Conservation (phyloP, 1,140 invertebrate species). For the Stegodyphus dumicola region DNA sequence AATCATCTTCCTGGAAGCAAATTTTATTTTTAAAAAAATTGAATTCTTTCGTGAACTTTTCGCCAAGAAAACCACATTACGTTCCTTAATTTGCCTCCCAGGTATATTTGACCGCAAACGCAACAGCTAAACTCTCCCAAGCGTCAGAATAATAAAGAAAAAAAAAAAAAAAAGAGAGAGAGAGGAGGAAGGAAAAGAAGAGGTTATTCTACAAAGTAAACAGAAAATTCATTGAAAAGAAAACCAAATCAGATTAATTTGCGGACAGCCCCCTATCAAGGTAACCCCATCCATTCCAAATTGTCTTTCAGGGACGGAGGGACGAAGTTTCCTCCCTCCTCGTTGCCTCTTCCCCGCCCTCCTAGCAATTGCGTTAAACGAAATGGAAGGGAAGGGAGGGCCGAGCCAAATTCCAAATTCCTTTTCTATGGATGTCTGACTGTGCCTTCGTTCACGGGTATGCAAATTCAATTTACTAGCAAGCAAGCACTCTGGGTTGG, state of each 20-base stretch:
- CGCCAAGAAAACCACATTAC: neutral
- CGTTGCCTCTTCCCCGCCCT: neutral
- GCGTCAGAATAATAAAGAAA: neutral
- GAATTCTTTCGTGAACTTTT: neutral
- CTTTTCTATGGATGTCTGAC: constrained; percentile 47
- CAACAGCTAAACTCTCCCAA: neutral
- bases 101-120: neutral
- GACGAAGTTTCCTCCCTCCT: neutral
- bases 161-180: no score
- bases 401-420: constrained; percentile 56
- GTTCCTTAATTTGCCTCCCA: constrained; percentile 15
- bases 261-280: constrained; percentile 38
- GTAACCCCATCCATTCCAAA: constrained; percentile 41
- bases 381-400: constrained; percentile 50
- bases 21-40: no score
- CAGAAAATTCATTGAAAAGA: constrained; percentile 26
- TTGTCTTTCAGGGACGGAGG: constrained; percentile 28
- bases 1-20: no score
- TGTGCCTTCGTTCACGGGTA: constrained; percentile 52
- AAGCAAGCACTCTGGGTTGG: constrained; percentile 40
- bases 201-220: constrained; percentile 12
- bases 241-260: constrained; percentile 47
- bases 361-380: constrained; percentile 57
- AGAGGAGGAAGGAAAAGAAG: neutral
- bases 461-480: constrained; percentile 59